phyloP scores from a whole-genome alignment of 2,113 vertebrate genomes.

The Pomatostomus ruficeps region DNA sequence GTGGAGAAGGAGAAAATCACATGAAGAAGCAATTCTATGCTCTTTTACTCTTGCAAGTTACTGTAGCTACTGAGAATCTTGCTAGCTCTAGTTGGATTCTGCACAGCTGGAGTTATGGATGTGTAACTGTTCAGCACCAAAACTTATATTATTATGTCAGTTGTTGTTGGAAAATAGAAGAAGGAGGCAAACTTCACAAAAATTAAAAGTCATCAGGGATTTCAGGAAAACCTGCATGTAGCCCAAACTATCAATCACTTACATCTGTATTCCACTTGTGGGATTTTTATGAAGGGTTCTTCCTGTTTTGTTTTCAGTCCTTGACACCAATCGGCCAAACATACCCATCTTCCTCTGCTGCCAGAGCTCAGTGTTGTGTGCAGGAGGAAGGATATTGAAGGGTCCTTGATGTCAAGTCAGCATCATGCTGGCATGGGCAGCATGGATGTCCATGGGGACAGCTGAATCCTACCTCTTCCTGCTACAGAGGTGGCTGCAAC shows the following conservation, averaged over 20 bases:
- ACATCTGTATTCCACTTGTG: neutral
- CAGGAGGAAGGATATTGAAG: neutral
- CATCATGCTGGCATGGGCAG: neutral
- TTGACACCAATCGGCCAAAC: neutral
- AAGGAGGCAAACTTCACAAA: neutral
- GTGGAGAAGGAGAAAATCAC: neutral
- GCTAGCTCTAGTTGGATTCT: neutral
- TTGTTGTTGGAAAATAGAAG: neutral
- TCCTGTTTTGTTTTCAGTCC: neutral
- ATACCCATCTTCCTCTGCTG: neutral
- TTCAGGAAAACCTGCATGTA: neutral
- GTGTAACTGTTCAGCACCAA: neutral
- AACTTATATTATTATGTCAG: neutral
- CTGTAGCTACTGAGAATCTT: neutral
- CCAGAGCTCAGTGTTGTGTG: neutral
- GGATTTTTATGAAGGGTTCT: neutral
- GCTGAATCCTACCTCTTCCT: neutral
- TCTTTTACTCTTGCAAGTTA: neutral
- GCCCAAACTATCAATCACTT: neutral
- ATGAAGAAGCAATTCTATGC: neutral
- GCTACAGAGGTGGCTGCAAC: neutral
- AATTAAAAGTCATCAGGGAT: neutral
- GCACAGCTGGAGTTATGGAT: neutral
- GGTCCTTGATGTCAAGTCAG: neutral
- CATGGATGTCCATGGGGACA: rapidly evolving